Evolutionary conservation across 2,113 vertebrate genomes (phyloP), one percentile per base, ranked within the genome.

Genomic region (Montifringilla adamsi): DNA sequence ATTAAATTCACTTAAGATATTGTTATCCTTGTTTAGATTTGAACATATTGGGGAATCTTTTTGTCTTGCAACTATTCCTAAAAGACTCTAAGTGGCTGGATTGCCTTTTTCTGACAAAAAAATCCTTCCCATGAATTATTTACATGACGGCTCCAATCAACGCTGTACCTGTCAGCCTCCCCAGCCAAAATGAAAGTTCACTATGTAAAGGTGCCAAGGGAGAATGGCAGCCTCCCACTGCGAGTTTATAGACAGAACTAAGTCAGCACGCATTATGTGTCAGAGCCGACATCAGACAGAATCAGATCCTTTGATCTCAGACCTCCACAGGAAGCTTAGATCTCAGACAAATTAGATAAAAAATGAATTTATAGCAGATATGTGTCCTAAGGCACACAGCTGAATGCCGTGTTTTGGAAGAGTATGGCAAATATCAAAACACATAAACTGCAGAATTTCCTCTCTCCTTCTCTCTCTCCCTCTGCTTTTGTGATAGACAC

Each of bases 311-410:
- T 99, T 99, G 99, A 99, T 99, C 99, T 99, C 93, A 84, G 98
- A 98, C 98, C 98, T 99, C 98, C 98, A 98, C 98, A 98, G 99
- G 99, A 99, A 99, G 98, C 98, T 98, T 98, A 99, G 98, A 99
- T 99, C 98, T 99, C 99, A 98, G 98, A 99, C 99, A 99, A 99
- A 99, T 99, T 98, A 98, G 98, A 98, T 99, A 98, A 98, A 99
- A 99, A 99, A 99, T 99, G 99, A 99, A 99, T 99, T 99, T 99
- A 99, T 97, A 98, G 97, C 97, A 98, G 98, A 98, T 98, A 98
- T 77, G 97, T 98, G 74, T 98, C 99, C 98, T 92, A 96, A 98
- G 98, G 98, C 98, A 74, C 82, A 97, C 96, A 92, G 96, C 93
- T 97, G 98, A 98, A 98, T 13, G 87, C 94, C 97, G 97, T 97